Conservation (phyloP, 1,140 invertebrate species). For the Bursaphelenchus mucronatus region DNA sequence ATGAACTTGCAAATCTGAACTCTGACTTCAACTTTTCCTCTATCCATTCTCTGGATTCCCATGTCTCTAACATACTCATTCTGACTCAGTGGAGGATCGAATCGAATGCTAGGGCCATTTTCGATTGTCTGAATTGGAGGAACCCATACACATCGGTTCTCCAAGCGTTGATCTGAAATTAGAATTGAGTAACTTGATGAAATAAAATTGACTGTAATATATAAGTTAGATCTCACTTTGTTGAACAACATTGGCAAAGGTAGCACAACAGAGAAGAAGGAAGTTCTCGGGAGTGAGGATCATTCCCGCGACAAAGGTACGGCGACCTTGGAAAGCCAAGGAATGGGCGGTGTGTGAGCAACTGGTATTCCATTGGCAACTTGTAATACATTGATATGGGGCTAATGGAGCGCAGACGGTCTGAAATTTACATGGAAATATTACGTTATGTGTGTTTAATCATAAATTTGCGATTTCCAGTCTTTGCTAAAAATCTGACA, state of each 20-base stretch:
- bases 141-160: slow-evolving; percentile 24
- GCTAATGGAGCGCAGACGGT: slow-evolving; percentile 14
- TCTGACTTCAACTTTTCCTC: slow-evolving; percentile 18
- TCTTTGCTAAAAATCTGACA: not conserved
- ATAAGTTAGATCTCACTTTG: slow-evolving; percentile 18
- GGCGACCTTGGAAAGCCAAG: slow-evolving; percentile 22
- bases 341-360: slow-evolving; percentile 22
- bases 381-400: slow-evolving; percentile 16
- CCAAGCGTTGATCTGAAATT: slow-evolving; percentile 13
- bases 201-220: not conserved
- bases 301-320: slow-evolving; percentile 27
- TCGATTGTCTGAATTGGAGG: slow-evolving; percentile 17
- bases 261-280: slow-evolving; percentile 26
- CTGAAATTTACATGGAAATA: not conserved
- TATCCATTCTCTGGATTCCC: slow-evolving; percentile 15
- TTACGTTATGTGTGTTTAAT: not conserved
- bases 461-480: not conserved
- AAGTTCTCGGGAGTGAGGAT: slow-evolving; percentile 27
- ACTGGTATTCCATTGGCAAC: slow-evolving; percentile 23
- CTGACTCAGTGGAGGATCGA: slow-evolving; percentile 22
- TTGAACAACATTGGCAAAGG: slow-evolving; percentile 27
- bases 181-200: not conserved
- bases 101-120: slow-evolving; percentile 17
- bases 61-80: slow-evolving; percentile 24
- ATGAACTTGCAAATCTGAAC: slow-evolving; percentile 27